phyloP scores from a whole-genome alignment of 2,888 invertebrate species.

The Hirtodrosophila alboralis region DNA sequence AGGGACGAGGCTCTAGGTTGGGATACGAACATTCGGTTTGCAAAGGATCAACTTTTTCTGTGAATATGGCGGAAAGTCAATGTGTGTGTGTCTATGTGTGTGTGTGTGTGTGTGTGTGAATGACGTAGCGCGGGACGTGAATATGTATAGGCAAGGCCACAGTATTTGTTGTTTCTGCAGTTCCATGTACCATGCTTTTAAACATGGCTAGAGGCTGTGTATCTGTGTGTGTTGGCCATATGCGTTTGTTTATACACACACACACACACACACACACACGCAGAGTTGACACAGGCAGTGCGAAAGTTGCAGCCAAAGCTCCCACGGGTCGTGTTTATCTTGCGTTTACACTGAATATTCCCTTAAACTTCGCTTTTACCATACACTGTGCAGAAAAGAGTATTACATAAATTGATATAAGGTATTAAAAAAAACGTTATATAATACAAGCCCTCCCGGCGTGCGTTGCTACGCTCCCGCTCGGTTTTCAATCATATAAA shows the following conservation, averaged over 20 bases:
- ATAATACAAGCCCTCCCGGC: too few species aligned
- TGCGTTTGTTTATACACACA: constrained; percentile 53
- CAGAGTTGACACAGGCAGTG: constrained; percentile 39
- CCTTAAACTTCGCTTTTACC: constrained; percentile 51
- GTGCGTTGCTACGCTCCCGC: too few species aligned
- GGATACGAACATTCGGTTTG: constrained; percentile 25
- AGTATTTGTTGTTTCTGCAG: constrained; percentile 22
- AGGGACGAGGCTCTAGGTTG: not conserved
- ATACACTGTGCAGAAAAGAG: constrained; percentile 3
- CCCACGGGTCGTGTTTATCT: constrained; percentile 75
- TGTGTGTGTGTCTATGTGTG: constrained; percentile 13
- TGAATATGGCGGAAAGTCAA: constrained; percentile 71
- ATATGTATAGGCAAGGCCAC: constrained; percentile 18
- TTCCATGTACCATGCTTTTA: constrained; percentile 40
- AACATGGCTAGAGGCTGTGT: constrained; percentile 41
- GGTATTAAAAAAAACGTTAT: too few species aligned
- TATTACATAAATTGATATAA: too few species aligned
- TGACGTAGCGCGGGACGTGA: too few species aligned
- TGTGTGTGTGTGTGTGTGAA: not conserved
- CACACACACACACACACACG: constrained; percentile 11
- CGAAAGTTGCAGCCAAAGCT: constrained; percentile 57
- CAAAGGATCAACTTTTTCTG: constrained; percentile 71
- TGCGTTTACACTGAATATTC: constrained; percentile 69
- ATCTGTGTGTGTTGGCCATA: constrained; percentile 22
- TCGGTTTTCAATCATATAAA: too few species aligned